Conservation (phyloP, 2,888 invertebrate genomes). For the Lithophane leautieri region DNA sequence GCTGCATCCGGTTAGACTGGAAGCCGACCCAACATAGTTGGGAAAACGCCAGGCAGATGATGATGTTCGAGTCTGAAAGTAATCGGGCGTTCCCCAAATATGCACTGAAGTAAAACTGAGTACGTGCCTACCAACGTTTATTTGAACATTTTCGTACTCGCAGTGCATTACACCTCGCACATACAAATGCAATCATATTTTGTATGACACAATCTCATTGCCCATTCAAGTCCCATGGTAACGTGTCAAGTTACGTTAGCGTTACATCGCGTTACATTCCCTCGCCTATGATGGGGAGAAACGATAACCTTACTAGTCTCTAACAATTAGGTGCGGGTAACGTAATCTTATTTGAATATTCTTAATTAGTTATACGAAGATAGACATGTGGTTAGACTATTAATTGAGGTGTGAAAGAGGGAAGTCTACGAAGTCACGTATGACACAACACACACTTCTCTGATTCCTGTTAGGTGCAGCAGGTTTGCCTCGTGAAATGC, state of each 20-base stretch:
- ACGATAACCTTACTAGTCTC: slow-evolving; percentile 60
- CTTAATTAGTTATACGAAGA: slow-evolving; percentile 20
- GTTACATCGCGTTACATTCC: slow-evolving; percentile 61
- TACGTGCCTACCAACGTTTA: not conserved
- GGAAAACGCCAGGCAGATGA: too few relatives aligned
- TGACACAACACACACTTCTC: not conserved
- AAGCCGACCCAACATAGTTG: too few relatives aligned
- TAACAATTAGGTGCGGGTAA: slow-evolving; percentile 40
- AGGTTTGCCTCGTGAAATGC: not conserved
- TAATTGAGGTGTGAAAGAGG: slow-evolving; percentile 19
- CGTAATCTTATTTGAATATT: slow-evolving; percentile 58
- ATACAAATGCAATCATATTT: not conserved
- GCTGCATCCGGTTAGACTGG: too few relatives aligned
- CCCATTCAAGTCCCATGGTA: slow-evolving; percentile 30
- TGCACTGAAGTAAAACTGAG: not conserved
- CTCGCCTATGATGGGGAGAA: slow-evolving; percentile 71
- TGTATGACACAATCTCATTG: slow-evolving; percentile 30
- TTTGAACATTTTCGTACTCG: not conserved
- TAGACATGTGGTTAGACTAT: slow-evolving; percentile 38
- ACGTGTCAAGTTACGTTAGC: slow-evolving; percentile 57
- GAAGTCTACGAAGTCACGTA: not conserved
- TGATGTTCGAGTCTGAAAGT: too few relatives aligned
- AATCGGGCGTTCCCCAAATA: not conserved
- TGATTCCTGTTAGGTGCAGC: not conserved
- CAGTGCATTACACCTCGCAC: not conserved